A percentile compares a stretch with the other conserved stretches of the same genome.
These are phyloP conservation scores for Halyomorpha halys DNA, from an alignment of 1,140 invertebrate genomes.

Conservation along the genomic window DNA sequence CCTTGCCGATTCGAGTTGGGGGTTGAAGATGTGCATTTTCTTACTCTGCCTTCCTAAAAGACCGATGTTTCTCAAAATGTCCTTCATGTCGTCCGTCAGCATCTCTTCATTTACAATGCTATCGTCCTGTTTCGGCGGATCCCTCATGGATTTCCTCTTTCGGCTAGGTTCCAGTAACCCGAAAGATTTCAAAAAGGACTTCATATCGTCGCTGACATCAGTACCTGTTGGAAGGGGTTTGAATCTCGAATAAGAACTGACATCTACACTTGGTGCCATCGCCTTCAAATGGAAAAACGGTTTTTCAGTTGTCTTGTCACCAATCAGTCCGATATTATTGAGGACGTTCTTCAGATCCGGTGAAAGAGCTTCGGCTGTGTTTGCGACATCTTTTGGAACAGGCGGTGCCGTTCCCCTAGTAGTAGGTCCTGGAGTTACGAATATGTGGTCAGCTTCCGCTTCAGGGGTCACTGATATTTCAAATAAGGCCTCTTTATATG, in stretches of 20 bases:
- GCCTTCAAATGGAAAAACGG: neutral
- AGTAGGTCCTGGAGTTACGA: slow-evolving; percentile 2
- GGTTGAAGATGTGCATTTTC: slow-evolving; percentile 40
- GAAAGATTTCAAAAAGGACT: slow-evolving; percentile 44
- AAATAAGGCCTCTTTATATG: slow-evolving; percentile 5
- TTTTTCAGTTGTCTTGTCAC: slow-evolving; percentile 23
- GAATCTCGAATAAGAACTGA: slow-evolving; percentile 44
- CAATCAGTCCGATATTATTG: slow-evolving; percentile 37
- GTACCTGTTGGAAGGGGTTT: slow-evolving; percentile 44
- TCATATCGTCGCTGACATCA: slow-evolving; percentile 40
- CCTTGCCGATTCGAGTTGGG: slow-evolving; percentile 33
- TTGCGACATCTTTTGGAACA: slow-evolving; percentile 32
- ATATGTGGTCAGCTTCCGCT: neutral
- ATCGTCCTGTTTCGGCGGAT: neutral
- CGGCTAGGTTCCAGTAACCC: slow-evolving; percentile 38
- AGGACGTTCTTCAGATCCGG: slow-evolving; percentile 39
- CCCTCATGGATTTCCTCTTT: slow-evolving; percentile 21
- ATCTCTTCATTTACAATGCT: slow-evolving; percentile 35
- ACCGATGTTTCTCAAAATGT: slow-evolving; percentile 43
- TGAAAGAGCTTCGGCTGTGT: slow-evolving; percentile 37
- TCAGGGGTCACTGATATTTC: slow-evolving; percentile 11
- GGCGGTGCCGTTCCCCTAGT: slow-evolving; percentile 26
- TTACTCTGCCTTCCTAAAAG: slow-evolving; percentile 19
- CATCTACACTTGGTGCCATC: slow-evolving; percentile 31
- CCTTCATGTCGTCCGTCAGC: slow-evolving; percentile 42